Evolutionary conservation across 1,140 invertebrate genomes (phyloP), one percentile per base, ranked within the genome.

Genomic region (Pinna nobilis): DNA sequence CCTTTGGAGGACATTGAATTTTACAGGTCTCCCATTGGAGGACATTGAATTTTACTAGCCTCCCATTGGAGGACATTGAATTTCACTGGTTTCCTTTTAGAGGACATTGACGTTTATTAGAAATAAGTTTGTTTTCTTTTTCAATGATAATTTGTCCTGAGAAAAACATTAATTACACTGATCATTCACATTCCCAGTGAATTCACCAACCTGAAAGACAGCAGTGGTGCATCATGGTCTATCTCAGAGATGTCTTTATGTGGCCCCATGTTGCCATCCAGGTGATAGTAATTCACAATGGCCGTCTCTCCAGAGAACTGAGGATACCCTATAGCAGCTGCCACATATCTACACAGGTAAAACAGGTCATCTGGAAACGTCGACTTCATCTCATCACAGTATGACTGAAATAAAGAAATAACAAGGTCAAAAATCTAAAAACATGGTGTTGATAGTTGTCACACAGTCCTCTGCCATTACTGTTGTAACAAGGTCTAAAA

Each of bases 251-350:
- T 94, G 90, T 99, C 97, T 1, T 93, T 95, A 83, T 99, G 97
- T 41, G 60, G 60, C 0, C 95, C 95, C 39, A 94, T 94, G 32
- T 98, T 88, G 33, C 94, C 96, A 0, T 96, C 97, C 90, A 96
- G 92, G 76, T 96, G 94, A 86, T 99, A 99, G 87, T 94, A 98
- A 90, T 99, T 98, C 0, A 98, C 91, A 80, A 99, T 98, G 0
- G 94, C 96, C 55, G 97, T 96, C 90, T 99, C 93, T 0, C 96
- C 93, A 60, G 86, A 91, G 84, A 94, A 97, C 50, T 92, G 81
- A 9, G 66, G 47, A 82, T 92, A 95, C 3, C 92, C 93, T 53
- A 95, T 84, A 30, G 86, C 83, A 50, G 87, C 70, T 0, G 94
- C 92, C 51, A 97, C 88, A 76, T 81, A 90, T 82, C 90, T 86